These are phyloP conservation scores for Axis porcinus DNA, from an alignment of 2,113 vertebrate species.

Conservation along the genomic window DNA sequence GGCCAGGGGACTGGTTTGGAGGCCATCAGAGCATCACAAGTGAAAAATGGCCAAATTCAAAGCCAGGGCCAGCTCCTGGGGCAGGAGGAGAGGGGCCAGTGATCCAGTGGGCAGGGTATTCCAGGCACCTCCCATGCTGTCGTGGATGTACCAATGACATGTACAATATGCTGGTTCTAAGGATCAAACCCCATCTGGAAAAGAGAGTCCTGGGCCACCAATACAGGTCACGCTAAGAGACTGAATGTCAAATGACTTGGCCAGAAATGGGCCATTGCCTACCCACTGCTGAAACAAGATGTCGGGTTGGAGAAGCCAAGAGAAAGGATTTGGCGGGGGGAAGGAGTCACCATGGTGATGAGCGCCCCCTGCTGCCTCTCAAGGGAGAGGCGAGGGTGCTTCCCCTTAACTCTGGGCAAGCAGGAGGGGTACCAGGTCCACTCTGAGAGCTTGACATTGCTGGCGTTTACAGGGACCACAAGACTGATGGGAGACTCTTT, in stretches of 20 bases:
- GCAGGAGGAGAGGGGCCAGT: neutral
- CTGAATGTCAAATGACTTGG: neutral
- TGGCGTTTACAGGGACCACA: neutral
- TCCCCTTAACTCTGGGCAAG: neutral
- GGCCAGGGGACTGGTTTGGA: neutral
- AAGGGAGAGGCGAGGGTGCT: no score
- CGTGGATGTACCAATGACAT: fast-evolving
- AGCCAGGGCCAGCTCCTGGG: neutral
- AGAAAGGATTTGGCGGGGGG: neutral
- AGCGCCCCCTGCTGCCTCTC: neutral
- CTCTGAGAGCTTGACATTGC: neutral
- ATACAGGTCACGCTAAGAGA: neutral
- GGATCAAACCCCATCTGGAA: neutral
- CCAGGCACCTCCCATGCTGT: neutral
- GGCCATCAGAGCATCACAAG: neutral
- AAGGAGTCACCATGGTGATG: neutral
- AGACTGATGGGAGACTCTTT: neutral
- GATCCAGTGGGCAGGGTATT: neutral
- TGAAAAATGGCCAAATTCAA: neutral
- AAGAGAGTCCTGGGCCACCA: neutral
- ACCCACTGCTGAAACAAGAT: neutral
- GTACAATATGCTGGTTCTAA: neutral
- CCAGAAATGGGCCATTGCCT: neutral
- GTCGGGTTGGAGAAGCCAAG: neutral
- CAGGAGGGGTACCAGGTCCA: neutral